phyloP scores from a whole-genome alignment of 1,140 invertebrate species.

The Euura lappo region DNA sequence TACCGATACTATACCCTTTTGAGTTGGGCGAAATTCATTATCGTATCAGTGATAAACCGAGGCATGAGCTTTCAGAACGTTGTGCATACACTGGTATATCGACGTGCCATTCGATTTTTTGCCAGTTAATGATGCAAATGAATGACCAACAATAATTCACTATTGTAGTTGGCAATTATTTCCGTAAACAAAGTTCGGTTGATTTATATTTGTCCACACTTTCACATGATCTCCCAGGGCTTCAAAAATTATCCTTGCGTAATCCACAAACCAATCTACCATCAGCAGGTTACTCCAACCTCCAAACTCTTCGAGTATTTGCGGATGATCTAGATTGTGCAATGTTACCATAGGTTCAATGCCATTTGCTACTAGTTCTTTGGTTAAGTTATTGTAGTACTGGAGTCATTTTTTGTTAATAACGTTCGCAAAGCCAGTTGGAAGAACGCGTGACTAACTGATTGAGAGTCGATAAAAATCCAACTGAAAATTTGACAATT shows the following conservation, averaged over 20 bases:
- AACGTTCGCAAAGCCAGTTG: too few relatives aligned
- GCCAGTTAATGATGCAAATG: too few relatives aligned
- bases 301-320: slow-evolving; percentile 66
- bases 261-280: slow-evolving; percentile 61
- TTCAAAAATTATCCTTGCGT: slow-evolving; percentile 41
- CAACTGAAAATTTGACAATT: slow-evolving; percentile 60
- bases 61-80: slow-evolving; percentile 64
- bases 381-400: slow-evolving; percentile 69
- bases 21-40: neutral
- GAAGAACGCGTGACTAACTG: too few relatives aligned
- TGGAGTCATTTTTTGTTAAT: slow-evolving; percentile 59
- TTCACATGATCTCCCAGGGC: slow-evolving; percentile 33
- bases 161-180: slow-evolving; percentile 56
- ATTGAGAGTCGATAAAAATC: too few relatives aligned
- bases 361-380: slow-evolving; percentile 50
- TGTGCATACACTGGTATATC: slow-evolving; percentile 62
- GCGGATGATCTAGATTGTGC: slow-evolving; percentile 59
- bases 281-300: slow-evolving; percentile 63
- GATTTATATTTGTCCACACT: slow-evolving; percentile 21
- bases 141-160: too few relatives aligned
- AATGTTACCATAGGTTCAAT: slow-evolving; percentile 42
- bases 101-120: too few relatives aligned
- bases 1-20: slow-evolving; percentile 7
- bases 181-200: slow-evolving; percentile 24
- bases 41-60: slow-evolving; percentile 35